Evolutionary conservation across 1,140 invertebrate species (phyloP).

Genomic region (Lasioglossum baleicum): DNA sequence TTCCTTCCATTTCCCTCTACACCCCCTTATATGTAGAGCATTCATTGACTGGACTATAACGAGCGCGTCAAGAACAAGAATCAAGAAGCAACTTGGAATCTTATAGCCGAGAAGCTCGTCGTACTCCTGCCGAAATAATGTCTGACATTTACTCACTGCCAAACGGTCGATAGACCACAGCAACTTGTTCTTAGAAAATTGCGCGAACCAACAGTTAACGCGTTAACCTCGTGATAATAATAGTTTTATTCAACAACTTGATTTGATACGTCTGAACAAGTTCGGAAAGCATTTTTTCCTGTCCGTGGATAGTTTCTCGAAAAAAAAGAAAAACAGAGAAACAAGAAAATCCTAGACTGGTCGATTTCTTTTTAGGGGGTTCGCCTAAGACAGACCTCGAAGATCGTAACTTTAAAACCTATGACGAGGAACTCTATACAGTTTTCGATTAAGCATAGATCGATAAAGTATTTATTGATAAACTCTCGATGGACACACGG

Average conservation of each 20-base stretch:
- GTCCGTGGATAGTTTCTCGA: not conserved
- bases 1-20: too few species aligned
- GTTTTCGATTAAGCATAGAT: conserved; percentile 14
- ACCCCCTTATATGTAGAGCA: too few species aligned
- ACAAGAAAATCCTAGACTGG: not conserved
- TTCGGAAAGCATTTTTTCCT: not conserved
- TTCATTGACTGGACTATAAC: too few species aligned
- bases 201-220: not conserved
- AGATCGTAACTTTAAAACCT: conserved; percentile 3
- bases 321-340: not conserved
- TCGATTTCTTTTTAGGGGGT: not conserved
- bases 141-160: not conserved
- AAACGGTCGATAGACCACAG: too few species aligned
- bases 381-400: not conserved
- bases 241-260: not conserved
- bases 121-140: not conserved
- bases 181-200: too few species aligned
- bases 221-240: not conserved
- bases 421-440: conserved; percentile 10
- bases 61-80: too few species aligned
- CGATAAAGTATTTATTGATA: conserved; percentile 31
- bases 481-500: conserved; percentile 20
- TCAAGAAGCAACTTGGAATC: not conserved
- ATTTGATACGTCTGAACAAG: not conserved
- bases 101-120: not conserved